Evolutionary conservation across 2,888 invertebrate species (phyloP), one percentile per base, ranked within the genome.

Genomic region (Blera fallax): DNA sequence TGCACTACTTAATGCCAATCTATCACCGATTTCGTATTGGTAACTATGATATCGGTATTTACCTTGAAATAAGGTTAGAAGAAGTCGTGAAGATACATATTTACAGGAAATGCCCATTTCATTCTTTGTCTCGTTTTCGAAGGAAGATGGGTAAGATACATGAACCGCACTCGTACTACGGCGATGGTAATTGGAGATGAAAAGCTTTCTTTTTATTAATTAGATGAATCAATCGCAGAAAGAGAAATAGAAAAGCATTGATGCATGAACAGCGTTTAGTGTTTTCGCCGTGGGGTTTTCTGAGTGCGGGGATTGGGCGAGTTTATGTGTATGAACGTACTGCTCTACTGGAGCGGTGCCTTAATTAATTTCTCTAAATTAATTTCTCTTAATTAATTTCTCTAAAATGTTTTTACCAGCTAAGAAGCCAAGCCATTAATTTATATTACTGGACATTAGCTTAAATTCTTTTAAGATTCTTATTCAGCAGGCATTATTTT

Each of bases 311-410:
- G 29, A 64, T 64, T 64, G 62, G 11, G 7, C 8, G 34, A 21
- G 37, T 50, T 27, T 52, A 34, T n/a, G 4, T 24, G 4, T 2
- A 34, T 18, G 10, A 37, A 69, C 4, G 18, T 29, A 29, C 21
- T 70, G 56, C 56, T 70, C 69, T 32, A 70, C 45, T 58, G 70
- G 45, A 70, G 70, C 45, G 45, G 48, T 48, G 48, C 1, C 21
- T 58, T 37, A 48, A 70, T 70, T 58, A 48, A 2, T 32, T 27
- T 43, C n/a, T 29, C 18, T 37, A 54, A 34, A 70, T 70, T 58
- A 48, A 2, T 32, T 27, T 43, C n/a, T 29, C 21, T 58, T 37
- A 48, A 70, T 70, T 58, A 48, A 2, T 32, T 27, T 43, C n/a
- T 29, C 2, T 4, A 24, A 24, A 24, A 24, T 24, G 24, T 4